Percentiles rank a stretch among this genome's conserved stretches.
Evolutionary conservation across 2,888 invertebrate species (phyloP).

Genomic region (Ptychoptera albimana): DNA sequence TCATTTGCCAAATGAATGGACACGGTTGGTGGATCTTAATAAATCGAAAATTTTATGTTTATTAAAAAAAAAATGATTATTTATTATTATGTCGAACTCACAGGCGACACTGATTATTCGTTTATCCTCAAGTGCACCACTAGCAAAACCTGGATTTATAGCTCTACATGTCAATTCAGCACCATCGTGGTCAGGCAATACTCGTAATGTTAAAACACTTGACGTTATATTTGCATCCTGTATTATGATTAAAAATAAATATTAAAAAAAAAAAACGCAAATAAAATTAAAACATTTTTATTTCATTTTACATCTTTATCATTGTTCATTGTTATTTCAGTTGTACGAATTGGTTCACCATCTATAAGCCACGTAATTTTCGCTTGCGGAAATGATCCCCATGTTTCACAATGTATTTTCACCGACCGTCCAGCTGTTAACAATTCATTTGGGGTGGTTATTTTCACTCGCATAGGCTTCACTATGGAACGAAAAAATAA

Average conservation of each 20-base stretch:
- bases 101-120: slow-evolving; percentile 66
- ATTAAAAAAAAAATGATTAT: not conserved
- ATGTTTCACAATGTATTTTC: slow-evolving; percentile 60
- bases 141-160: slow-evolving; percentile 75
- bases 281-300: slow-evolving; percentile 12
- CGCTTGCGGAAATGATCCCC: slow-evolving; percentile 73
- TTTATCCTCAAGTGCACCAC: slow-evolving; percentile 62
- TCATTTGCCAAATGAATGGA: slow-evolving; percentile 49
- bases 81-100: slow-evolving; percentile 36
- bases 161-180: slow-evolving; percentile 69
- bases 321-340: slow-evolving; percentile 41
- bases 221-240: slow-evolving; percentile 44
- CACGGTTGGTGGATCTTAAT: slow-evolving; percentile 61
- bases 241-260: slow-evolving; percentile 2
- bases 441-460: slow-evolving; percentile 51
- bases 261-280: slow-evolving; percentile 1
- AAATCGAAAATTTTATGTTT: slow-evolving; percentile 5
- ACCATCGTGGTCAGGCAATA: slow-evolving; percentile 65
- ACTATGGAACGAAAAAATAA: slow-evolving; percentile 34
- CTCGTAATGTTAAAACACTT: slow-evolving; percentile 56
- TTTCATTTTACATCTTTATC: slow-evolving; percentile 30
- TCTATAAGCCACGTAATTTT: slow-evolving; percentile 69
- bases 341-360: slow-evolving; percentile 45
- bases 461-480: slow-evolving; percentile 61
- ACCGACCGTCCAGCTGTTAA: slow-evolving; percentile 59